Conservation (phyloP, 2,797 vertebrate genomes). For the Sebastes iracundus region DNA sequence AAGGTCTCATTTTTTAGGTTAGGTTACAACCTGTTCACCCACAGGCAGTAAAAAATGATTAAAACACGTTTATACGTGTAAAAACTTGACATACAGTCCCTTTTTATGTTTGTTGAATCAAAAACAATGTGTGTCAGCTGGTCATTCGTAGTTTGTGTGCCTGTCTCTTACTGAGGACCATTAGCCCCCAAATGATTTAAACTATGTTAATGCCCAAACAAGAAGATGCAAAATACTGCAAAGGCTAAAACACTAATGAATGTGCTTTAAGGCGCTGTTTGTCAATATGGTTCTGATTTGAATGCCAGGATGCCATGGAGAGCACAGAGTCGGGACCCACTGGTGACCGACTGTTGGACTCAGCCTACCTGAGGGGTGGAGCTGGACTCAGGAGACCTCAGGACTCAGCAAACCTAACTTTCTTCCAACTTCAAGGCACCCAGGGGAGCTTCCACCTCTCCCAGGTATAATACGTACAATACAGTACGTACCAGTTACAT, state of each 20-base stretch:
- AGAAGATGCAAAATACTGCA: not conserved
- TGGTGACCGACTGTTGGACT: conserved; percentile 65
- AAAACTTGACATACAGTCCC: too few relatives aligned
- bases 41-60: too few relatives aligned
- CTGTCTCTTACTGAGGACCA: not conserved
- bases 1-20: too few relatives aligned
- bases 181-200: not conserved
- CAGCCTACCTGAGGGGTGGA: conserved; percentile 70
- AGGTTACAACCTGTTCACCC: too few relatives aligned
- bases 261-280: not conserved
- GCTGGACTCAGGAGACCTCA: conserved; percentile 48
- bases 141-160: not conserved
- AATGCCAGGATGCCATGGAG: conserved; percentile 80
- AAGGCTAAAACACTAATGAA: not conserved
- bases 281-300: not conserved
- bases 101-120: not conserved
- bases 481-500: too few relatives aligned
- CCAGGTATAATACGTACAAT: conserved; percentile 41
- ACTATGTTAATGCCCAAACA: not conserved
- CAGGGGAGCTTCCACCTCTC: conserved; percentile 70
- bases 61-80: too few relatives aligned
- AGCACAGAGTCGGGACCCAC: conserved; percentile 45
- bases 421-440: conserved; percentile 63
- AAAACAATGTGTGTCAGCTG: not conserved
- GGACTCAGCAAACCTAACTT: conserved; percentile 39